phyloP scores from a whole-genome alignment of 2,113 vertebrate species.

The Mormyrus lacerda region DNA sequence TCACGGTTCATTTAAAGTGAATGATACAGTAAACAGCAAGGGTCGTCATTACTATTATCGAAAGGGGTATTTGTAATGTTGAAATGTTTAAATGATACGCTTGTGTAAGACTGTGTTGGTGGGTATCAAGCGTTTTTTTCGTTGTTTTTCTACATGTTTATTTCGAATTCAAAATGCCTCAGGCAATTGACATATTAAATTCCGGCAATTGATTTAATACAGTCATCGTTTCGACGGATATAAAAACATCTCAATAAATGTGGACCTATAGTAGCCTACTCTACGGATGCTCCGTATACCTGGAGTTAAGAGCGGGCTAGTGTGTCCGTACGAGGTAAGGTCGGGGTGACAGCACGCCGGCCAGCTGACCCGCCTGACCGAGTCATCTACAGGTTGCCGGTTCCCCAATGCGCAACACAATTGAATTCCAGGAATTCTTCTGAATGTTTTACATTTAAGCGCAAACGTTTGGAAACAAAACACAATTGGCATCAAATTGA shows the following conservation, averaged over 20 bases:
- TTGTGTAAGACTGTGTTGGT: background rate
- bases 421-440: constrained; percentile 66
- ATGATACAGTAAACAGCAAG: background rate
- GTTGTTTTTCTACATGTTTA: background rate
- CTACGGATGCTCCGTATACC: background rate
- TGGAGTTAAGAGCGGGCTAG: background rate
- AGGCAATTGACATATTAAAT: background rate
- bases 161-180: background rate
- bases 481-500: constrained; percentile 62
- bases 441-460: constrained; percentile 64
- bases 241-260: background rate
- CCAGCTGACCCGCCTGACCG: constrained; percentile 48
- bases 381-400: constrained; percentile 58
- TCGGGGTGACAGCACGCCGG: constrained; percentile 14
- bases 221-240: background rate
- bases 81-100: background rate
- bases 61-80: background rate
- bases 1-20: background rate
- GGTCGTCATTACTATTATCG: background rate
- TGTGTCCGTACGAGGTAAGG: background rate
- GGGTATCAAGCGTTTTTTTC: background rate
- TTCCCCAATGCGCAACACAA: constrained; percentile 54
- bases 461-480: constrained; percentile 68
- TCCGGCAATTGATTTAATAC: background rate
- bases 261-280: background rate